A percentile compares a stretch with the other conserved stretches of the same genome.
Conservation (phyloP, 30 jellyfish, hydroid and myxozoan genomes). For the Rhopilema esculentum region DNA sequence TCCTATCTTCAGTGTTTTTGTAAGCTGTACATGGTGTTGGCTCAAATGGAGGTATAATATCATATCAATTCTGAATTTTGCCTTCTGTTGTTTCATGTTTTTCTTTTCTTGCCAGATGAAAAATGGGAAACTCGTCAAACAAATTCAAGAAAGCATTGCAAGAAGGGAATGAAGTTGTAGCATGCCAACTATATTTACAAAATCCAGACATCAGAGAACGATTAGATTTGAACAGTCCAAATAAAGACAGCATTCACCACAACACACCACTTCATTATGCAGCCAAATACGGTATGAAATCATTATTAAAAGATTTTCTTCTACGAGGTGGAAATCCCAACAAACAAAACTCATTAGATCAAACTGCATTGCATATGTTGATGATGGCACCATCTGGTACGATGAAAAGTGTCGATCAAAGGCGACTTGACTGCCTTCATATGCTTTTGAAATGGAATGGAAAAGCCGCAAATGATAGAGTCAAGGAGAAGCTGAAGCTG, state of each 20-base stretch:
- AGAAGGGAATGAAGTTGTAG: slow-evolving; percentile 67
- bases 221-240: slow-evolving; percentile 57
- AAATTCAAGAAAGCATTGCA: slow-evolving; percentile 80
- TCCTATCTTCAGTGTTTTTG: not conserved
- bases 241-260: slow-evolving; percentile 47
- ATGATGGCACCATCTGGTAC: slow-evolving; percentile 49
- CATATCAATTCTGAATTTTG: not conserved
- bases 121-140: slow-evolving; percentile 69
- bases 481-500: slow-evolving; percentile 44
- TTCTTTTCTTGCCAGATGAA: not conserved
- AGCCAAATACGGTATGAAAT: slow-evolving; percentile 70
- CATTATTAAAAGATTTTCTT: slow-evolving; percentile 67
- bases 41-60: too few relatives aligned
- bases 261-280: slow-evolving; percentile 76
- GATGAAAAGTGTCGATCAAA: slow-evolving; percentile 33
- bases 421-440: slow-evolving; percentile 72
- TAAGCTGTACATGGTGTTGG: not conserved
- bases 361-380: slow-evolving; percentile 72
- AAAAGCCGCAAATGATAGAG: slow-evolving; percentile 42
- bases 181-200: slow-evolving; percentile 71
- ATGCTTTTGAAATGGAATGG: slow-evolving; percentile 75
- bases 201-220: slow-evolving; percentile 71
- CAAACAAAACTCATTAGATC: slow-evolving; percentile 47
- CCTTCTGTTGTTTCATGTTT: not conserved
- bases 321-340: slow-evolving; percentile 85